phyloP scores from a whole-genome alignment of 2,888 invertebrate species.

The Dysmachus trigonus region DNA sequence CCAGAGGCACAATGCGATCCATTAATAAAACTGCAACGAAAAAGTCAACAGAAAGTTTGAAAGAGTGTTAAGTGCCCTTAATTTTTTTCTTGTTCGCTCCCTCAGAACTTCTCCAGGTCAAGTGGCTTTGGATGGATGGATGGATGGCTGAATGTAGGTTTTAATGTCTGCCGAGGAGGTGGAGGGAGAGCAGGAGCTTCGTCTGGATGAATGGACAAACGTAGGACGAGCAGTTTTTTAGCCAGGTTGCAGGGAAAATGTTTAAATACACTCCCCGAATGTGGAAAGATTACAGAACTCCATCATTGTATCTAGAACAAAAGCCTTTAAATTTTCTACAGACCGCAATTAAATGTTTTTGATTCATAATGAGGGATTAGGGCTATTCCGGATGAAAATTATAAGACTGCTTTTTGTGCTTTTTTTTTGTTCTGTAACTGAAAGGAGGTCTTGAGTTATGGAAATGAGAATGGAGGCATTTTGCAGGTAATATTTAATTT shows the following conservation, averaged over 20 bases:
- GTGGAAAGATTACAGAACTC: background rate
- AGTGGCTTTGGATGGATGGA: background rate
- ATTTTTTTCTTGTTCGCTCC: background rate
- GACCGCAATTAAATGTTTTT: background rate
- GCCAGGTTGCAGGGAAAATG: background rate
- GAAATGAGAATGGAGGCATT: background rate
- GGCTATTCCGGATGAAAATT: background rate
- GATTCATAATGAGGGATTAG: background rate
- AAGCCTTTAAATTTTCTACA: background rate
- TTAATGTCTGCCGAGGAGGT: background rate
- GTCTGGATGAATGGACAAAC: background rate
- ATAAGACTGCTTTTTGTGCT: background rate
- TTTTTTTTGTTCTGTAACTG: background rate
- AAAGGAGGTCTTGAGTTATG: background rate
- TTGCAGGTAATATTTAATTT: too few species aligned
- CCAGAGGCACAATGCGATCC: background rate
- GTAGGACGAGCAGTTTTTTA: background rate
- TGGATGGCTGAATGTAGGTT: background rate
- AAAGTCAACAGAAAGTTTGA: slow-evolving; percentile 1
- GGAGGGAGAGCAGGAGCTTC: background rate
- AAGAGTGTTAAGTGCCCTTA: slow-evolving; percentile 2
- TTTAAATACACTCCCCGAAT: background rate
- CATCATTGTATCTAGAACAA: background rate
- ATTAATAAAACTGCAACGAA: slow-evolving; percentile 14
- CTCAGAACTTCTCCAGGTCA: background rate